A percentile compares a stretch with the other conserved stretches of the same genome.
Conservation (phyloP, 2,797 vertebrate genomes). For the Harpagifer antarcticus region DNA sequence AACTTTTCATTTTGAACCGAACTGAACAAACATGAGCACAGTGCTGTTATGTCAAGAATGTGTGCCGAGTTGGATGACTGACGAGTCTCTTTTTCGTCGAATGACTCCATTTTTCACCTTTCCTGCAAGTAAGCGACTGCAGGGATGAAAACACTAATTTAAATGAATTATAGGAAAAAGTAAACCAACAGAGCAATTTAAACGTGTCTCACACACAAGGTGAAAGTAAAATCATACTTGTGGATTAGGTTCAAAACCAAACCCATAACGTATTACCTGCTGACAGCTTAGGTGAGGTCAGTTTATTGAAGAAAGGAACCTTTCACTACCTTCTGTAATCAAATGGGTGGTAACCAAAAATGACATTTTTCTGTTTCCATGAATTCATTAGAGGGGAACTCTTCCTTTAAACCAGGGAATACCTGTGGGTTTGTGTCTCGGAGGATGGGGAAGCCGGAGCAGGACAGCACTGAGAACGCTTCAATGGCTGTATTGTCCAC, state of each 20-base stretch:
- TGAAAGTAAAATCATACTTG: neutral
- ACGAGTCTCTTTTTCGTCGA: conserved; percentile 26
- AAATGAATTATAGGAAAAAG: neutral
- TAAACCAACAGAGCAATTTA: neutral
- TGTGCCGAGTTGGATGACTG: conserved; percentile 1
- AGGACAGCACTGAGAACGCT: conserved; percentile 27
- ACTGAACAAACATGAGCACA: conserved; percentile 20
- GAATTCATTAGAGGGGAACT: conserved; percentile 45
- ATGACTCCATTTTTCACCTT: conserved; percentile 14
- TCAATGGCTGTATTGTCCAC: conserved; percentile 65
- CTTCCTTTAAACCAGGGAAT: conserved; percentile 38
- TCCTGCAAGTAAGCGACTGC: neutral
- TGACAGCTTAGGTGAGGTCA: conserved; percentile 22
- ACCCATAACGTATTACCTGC: neutral
- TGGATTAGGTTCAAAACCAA: conserved; percentile 15
- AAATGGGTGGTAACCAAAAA: conserved; percentile 41
- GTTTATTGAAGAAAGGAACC: conserved; percentile 43
- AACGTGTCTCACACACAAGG: neutral
- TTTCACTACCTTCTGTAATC: conserved; percentile 39
- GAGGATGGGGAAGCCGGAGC: conserved; percentile 39
- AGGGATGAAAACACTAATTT: neutral
- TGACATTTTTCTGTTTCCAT: conserved; percentile 45
- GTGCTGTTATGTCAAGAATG: conserved; percentile 21
- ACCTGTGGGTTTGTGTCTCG: conserved; percentile 61
- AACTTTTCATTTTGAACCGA: conserved; percentile 36